Evolutionary conservation across 2,113 vertebrate species (phyloP).

Genomic region (Hippocampus barbouri): DNA sequence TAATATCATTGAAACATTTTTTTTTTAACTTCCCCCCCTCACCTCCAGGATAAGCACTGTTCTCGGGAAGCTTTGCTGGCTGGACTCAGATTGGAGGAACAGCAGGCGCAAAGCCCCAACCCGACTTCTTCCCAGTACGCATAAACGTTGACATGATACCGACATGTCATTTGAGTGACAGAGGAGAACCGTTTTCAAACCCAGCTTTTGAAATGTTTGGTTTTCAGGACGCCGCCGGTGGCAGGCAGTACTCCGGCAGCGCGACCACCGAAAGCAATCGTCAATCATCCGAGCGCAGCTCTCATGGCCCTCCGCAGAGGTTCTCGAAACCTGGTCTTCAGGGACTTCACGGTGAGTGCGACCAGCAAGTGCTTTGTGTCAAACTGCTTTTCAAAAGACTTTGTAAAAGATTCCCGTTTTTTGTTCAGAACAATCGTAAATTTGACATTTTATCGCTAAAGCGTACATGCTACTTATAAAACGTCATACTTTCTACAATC

Average conservation of each 20-base stretch:
- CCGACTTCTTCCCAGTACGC: slow-evolving; percentile 84
- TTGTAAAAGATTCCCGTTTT: neutral
- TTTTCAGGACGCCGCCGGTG: slow-evolving; percentile 77
- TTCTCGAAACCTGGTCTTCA: slow-evolving; percentile 97
- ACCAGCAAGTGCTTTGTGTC: neutral
- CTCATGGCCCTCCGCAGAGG: slow-evolving; percentile 96
- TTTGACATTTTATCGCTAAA: too few relatives aligned
- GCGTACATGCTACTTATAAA: too few relatives aligned
- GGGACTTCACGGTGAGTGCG: slow-evolving; percentile 94
- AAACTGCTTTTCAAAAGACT: neutral
- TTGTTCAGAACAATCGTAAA: neutral
- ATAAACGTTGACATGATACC: neutral
- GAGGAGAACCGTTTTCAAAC: neutral
- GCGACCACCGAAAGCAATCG: slow-evolving; percentile 93
- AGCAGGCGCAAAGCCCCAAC: slow-evolving; percentile 86
- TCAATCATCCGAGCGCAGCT: slow-evolving; percentile 96
- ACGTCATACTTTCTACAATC: too few relatives aligned
- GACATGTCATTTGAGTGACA: neutral
- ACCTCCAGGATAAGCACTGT: slow-evolving; percentile 93
- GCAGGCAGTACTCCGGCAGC: slow-evolving; percentile 77
- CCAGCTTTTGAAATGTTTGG: neutral
- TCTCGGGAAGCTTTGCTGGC: slow-evolving; percentile 95
- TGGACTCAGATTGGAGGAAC: slow-evolving; percentile 92
- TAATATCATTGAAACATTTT: neutral
- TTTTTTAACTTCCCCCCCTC: neutral